These are phyloP conservation scores for Metallyticus violacea DNA, from an alignment of 2,888 invertebrate genomes.

Conservation along the genomic window DNA sequence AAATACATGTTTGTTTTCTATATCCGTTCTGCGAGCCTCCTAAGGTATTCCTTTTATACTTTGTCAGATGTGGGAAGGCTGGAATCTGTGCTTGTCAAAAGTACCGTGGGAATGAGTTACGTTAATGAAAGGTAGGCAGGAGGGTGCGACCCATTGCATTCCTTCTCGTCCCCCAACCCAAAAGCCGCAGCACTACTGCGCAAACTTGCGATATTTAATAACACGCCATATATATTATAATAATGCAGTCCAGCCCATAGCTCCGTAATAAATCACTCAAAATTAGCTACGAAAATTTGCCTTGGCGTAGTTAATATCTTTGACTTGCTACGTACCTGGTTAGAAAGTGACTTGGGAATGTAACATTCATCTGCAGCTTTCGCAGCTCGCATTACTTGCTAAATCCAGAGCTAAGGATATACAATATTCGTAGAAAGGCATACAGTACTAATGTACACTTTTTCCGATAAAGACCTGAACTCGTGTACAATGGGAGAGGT, in stretches of 20 bases:
- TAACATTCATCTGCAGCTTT: too few relatives aligned
- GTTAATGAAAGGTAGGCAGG: neutral
- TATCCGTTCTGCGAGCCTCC: too few relatives aligned
- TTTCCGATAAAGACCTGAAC: too few relatives aligned
- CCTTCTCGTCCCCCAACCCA: neutral
- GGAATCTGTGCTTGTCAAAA: neutral
- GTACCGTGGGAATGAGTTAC: neutral
- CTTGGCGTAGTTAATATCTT: neutral
- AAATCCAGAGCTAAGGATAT: too few relatives aligned
- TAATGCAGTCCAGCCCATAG: neutral
- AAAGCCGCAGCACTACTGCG: neutral
- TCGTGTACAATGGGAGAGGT: too few relatives aligned
- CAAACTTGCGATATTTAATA: slow-evolving; percentile 8
- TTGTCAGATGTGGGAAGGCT: neutral
- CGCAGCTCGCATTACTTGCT: too few relatives aligned
- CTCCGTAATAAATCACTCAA: neutral
- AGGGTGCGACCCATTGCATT: neutral
- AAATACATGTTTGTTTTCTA: too few relatives aligned
- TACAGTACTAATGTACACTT: too few relatives aligned
- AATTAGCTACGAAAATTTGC: neutral
- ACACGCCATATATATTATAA: slow-evolving; percentile 2
- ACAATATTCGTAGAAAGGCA: too few relatives aligned
- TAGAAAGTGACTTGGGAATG: too few relatives aligned
- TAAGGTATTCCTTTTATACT: neutral
- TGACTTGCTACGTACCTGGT: neutral